These are phyloP conservation scores for Caerostris darwini DNA, from an alignment of 1,140 invertebrate genomes.

Conservation along the genomic window DNA sequence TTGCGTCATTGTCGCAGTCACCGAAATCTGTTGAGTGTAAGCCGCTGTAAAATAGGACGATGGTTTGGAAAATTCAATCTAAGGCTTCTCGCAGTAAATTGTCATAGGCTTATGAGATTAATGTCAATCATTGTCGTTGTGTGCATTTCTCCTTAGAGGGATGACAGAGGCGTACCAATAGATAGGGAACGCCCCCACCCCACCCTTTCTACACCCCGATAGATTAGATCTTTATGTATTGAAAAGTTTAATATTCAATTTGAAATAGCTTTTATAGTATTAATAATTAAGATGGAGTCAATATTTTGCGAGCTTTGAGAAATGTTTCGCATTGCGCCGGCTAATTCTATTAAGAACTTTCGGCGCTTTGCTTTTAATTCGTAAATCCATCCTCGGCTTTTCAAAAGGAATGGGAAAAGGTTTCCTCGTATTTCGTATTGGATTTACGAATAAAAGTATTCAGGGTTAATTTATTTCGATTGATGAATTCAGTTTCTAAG, in stretches of 20 bases:
- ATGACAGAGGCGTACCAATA: neutral
- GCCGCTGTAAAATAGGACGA: conserved; percentile 37
- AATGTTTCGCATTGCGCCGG: neutral
- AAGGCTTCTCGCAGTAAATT: conserved; percentile 34
- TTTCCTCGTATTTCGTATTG: neutral
- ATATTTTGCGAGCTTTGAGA: neutral
- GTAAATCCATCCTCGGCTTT: neutral
- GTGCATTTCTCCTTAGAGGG: conserved; percentile 31
- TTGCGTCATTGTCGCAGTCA: neutral
- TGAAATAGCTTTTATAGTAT: conserved; percentile 41
- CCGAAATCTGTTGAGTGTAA: neutral
- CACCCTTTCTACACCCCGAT: neutral
- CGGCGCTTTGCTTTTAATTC: neutral
- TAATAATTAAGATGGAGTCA: conserved; percentile 31
- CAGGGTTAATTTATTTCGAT: no score
- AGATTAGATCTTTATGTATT: conserved; percentile 8
- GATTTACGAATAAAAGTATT: neutral
- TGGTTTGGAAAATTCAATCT: conserved; percentile 32
- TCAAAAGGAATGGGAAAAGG: neutral
- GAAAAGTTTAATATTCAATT: conserved; percentile 55
- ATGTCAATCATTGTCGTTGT: conserved; percentile 30
- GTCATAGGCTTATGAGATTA: conserved; percentile 57
- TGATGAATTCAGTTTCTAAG: no score
- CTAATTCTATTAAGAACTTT: neutral
- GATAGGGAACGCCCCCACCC: neutral